Conservation (phyloP, 2,888 invertebrate species). For the Phaonia tiefii region DNA sequence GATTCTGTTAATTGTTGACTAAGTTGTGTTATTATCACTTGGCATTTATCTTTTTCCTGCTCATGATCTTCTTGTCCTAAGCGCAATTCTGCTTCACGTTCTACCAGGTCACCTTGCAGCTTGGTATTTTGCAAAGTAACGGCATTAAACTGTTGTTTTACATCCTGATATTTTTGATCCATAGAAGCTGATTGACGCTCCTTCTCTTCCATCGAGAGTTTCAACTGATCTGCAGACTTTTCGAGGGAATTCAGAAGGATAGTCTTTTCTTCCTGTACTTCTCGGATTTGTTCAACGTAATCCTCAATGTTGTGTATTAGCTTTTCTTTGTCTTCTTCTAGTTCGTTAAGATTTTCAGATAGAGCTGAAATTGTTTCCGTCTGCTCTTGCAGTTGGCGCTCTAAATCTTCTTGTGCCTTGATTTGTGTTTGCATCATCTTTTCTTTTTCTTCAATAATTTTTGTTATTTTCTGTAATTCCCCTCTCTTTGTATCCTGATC, state of each 20-base stretch:
- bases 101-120: conserved; percentile 62
- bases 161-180: conserved; percentile 48
- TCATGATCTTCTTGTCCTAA: conserved; percentile 60
- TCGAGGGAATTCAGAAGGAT: conserved; percentile 63
- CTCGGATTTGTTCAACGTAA: conserved; percentile 45
- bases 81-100: conserved; percentile 59
- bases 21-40: conserved; percentile 50
- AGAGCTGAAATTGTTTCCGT: conserved; percentile 38
- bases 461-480: conserved; percentile 58
- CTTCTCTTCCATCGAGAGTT: conserved; percentile 54
- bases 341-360: conserved; percentile 23
- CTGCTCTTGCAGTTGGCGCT: conserved; percentile 17
- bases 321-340: conserved; percentile 46
- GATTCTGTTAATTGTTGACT: conserved; percentile 54
- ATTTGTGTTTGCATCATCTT: conserved; percentile 34
- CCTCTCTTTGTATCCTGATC: conserved; percentile 48
- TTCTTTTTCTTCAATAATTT: conserved; percentile 55
- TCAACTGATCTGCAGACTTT: conserved; percentile 66
- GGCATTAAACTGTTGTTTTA: conserved; percentile 45
- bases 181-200: conserved; percentile 40
- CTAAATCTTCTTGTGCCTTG: conserved; percentile 13
- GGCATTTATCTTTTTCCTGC: conserved; percentile 61
- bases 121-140: conserved; percentile 52
- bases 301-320: not conserved
- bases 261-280: conserved; percentile 66